phyloP scores from a whole-genome alignment of 2,888 invertebrate genomes.

The Cantharis nigra region DNA sequence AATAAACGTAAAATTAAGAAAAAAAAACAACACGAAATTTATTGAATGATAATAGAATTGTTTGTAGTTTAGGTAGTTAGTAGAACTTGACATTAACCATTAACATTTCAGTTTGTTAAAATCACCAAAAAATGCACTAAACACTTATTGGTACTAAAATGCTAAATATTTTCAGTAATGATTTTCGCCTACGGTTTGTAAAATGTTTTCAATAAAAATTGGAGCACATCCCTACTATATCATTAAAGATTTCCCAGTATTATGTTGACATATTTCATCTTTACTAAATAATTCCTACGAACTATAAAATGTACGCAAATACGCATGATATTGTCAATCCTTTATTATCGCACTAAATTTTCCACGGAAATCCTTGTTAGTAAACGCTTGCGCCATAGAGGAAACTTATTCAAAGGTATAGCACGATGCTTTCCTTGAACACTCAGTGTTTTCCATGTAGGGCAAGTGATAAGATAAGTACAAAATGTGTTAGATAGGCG shows the following conservation, averaged over 20 bases:
- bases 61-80: background rate
- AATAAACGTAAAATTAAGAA: background rate
- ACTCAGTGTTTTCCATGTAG: constrained; percentile 26
- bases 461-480: constrained; percentile 32
- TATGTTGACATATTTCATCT: constrained; percentile 10
- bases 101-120: too few relatives aligned
- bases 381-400: constrained; percentile 24
- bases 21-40: background rate
- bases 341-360: constrained; percentile 28
- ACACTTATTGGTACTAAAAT: too few relatives aligned
- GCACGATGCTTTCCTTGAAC: constrained; percentile 27
- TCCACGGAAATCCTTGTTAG: constrained; percentile 26
- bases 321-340: constrained; percentile 29
- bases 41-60: background rate
- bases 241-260: background rate
- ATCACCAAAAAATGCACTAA: too few relatives aligned
- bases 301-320: constrained; percentile 12
- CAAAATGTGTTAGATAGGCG: constrained; percentile 21
- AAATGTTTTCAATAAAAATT: too few relatives aligned
- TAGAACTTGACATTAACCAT: too few relatives aligned
- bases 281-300: background rate
- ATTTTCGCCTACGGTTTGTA: too few relatives aligned
- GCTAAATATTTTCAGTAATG: too few relatives aligned
- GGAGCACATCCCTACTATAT: background rate
- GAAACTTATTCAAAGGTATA: constrained; percentile 17